These are phyloP conservation scores for Aculops lycopersici DNA, from an alignment of 1,140 invertebrate genomes.

Conservation along the genomic window DNA sequence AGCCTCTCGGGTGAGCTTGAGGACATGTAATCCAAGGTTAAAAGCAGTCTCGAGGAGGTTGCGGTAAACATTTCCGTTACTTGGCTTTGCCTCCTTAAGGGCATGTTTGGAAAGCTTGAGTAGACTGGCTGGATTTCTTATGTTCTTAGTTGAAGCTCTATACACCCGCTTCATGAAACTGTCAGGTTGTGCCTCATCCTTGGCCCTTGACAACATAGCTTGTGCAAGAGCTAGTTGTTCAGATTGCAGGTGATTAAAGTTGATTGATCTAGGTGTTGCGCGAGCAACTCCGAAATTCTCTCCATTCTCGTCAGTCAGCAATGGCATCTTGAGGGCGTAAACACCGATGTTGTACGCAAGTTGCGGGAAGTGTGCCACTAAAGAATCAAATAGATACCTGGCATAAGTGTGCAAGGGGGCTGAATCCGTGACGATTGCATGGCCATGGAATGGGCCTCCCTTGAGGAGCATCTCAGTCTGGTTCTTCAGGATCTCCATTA, in stretches of 20 bases:
- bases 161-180: conserved; percentile 31
- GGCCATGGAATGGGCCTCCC: conserved; percentile 31
- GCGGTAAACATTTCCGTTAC: conserved; percentile 18
- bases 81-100: conserved; percentile 15
- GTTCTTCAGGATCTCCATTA: conserved; percentile 21
- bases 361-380: conserved; percentile 32
- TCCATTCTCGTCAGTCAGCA: conserved; percentile 38
- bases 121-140: conserved; percentile 44
- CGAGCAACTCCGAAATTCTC: conserved; percentile 17
- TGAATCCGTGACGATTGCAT: conserved; percentile 35
- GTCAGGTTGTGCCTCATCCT: conserved; percentile 25
- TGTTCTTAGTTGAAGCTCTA: conserved; percentile 38
- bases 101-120: conserved; percentile 41
- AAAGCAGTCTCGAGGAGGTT: conserved; percentile 39
- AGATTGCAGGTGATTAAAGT: conserved; percentile 35
- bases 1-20: conserved; percentile 42
- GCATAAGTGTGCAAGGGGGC: conserved; percentile 51
- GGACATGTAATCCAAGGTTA: conserved; percentile 44
- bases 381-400: conserved; percentile 35
- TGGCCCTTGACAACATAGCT: conserved; percentile 37
- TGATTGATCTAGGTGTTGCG: conserved; percentile 21
- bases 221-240: conserved; percentile 44
- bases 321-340: conserved; percentile 28
- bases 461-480: conserved; percentile 25
- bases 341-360: conserved; percentile 33